phyloP scores from a whole-genome alignment of 2,888 invertebrate genomes.

The Epirrhoe tristata region DNA sequence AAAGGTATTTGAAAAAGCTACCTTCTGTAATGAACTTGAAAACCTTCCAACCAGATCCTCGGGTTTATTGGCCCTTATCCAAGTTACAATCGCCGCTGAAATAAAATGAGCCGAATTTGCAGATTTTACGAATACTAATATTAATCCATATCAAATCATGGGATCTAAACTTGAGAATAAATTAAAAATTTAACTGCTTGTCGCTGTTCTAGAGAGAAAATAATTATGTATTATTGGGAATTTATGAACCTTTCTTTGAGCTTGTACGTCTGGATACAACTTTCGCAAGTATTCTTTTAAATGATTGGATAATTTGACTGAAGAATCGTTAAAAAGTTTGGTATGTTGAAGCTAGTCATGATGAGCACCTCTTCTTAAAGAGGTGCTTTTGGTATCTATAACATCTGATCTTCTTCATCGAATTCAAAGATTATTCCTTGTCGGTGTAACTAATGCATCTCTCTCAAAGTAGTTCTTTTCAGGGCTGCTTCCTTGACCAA shows the following conservation, averaged over 20 bases:
- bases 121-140: conserved; percentile 25
- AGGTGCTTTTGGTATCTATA: too few relatives aligned
- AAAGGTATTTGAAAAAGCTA: not conserved
- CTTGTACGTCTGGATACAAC: conserved; percentile 3
- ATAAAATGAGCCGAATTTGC: conserved; percentile 10
- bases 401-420: too few relatives aligned
- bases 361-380: too few relatives aligned
- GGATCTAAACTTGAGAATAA: conserved; percentile 34
- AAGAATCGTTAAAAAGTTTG: too few relatives aligned
- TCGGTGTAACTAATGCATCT: too few relatives aligned
- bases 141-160: conserved; percentile 30
- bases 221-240: conserved; percentile 40
- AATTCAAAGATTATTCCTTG: too few relatives aligned
- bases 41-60: conserved; percentile 4
- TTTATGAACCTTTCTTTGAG: conserved; percentile 8
- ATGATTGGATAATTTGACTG: too few relatives aligned
- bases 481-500: too few relatives aligned
- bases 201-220: conserved; percentile 35
- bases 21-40: not conserved
- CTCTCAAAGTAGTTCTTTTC: too few relatives aligned
- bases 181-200: conserved; percentile 39
- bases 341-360: too few relatives aligned
- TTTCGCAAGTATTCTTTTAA: not conserved
- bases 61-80: conserved; percentile 2
- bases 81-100: conserved; percentile 10